Evolutionary conservation across 2,888 invertebrate species (phyloP), one percentile per base, ranked within the genome.

Genomic region (Macrophya alboannulata): DNA sequence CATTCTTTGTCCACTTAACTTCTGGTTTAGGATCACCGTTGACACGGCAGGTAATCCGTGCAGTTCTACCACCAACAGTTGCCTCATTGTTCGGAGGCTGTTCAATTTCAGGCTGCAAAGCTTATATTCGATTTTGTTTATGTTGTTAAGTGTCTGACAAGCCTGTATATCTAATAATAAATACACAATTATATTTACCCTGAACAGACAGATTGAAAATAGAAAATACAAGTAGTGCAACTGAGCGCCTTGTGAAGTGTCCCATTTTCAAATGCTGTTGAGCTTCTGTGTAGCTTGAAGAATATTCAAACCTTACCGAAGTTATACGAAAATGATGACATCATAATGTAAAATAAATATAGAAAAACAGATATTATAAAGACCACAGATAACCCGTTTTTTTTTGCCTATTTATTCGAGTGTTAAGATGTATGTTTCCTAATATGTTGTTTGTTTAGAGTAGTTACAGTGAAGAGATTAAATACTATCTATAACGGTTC

Each of bases 21-120:
- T 96, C 96, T 0, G 99, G 99, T 92, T 97, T 97, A n/a, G 99
- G 99, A 5, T 99, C 99, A 86, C 99, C 99, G 94, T 98, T 98
- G 85, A 99, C 99, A 87, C 97, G 96, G 93, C 99, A 99, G 74
- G 96, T 97, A 93, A 99, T 95, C 86, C 96, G 96, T 15, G 98
- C 96, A 85, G 96, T 96, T 86, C 96, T 96, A 0, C 97, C 97
- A 91, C 97, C 97, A 62, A 99, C 99, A 68, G 97, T 97, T 84
- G 96, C 96, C 88, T 96, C 95, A 88, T 97, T 96, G 84, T 95
- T 96, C 0, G 99, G 99, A 1, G 97, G 96, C 90, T 97, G 97
- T 77, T 96, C 96, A 88, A 99, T 98, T 92, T 98, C 98, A 12
- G 99, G 98, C 8, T 97, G 97, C 89, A 99, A 95, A 55, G 98